Percentiles rank a stretch among this genome's conserved stretches.
Evolutionary conservation across 2,113 vertebrate species (phyloP).

Genomic region (Daphoenositta chrysoptera): DNA sequence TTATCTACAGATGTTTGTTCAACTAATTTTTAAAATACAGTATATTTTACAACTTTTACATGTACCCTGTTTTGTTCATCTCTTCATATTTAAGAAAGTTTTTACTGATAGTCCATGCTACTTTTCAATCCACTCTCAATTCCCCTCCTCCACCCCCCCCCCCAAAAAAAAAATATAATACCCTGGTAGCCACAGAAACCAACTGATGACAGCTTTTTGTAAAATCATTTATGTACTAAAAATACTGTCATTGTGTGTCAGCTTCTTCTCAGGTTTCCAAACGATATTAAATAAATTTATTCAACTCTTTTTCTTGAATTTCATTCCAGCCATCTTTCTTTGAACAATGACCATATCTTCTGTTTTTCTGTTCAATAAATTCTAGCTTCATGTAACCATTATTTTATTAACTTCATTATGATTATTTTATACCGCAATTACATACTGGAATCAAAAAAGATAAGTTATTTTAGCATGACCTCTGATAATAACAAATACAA

Average conservation of each 20-base stretch:
- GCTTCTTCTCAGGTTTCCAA: neutral
- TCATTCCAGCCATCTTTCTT: neutral
- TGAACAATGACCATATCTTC: neutral
- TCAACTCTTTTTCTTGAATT: neutral
- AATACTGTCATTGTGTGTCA: neutral
- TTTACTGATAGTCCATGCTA: neutral
- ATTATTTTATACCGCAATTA: neutral
- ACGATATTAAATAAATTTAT: neutral
- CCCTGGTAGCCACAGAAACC: neutral
- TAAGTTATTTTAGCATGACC: neutral
- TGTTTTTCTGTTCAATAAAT: neutral
- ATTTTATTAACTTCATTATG: neutral
- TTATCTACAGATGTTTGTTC: neutral
- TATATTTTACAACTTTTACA: neutral
- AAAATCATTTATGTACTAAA: neutral
- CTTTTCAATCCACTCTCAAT: neutral
- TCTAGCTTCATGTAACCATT: neutral
- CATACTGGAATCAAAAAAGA: neutral
- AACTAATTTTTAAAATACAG: neutral
- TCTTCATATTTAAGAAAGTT: neutral
- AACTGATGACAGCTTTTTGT: neutral
- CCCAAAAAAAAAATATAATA: too few relatives aligned
- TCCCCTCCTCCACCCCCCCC: accelerated
- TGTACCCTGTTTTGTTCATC: neutral
- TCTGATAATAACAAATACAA: neutral